Evolutionary conservation across 2,888 invertebrate species (phyloP), one percentile per base, ranked within the genome.

Genomic region (Philaethria dido): DNA sequence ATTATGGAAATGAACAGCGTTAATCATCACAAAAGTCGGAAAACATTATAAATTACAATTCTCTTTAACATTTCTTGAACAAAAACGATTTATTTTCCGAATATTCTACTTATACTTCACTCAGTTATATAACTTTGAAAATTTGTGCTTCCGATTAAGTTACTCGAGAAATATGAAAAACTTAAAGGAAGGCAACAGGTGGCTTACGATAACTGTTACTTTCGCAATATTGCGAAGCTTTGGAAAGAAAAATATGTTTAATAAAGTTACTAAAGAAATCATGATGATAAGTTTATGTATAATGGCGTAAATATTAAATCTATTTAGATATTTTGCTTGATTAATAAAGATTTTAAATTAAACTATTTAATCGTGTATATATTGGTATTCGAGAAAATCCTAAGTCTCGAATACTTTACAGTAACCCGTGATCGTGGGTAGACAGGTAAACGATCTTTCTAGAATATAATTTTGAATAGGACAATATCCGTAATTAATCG

Each of bases 181-280:
- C 55, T 66, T 57, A 33, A 45, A 47, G 57, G 33, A 47, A 42
- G 62, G 63, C 68, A 66, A 66, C 68, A 70, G 61, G 50, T 68
- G 64, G 55, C 48, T 33, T 36, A 0, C 39, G 50, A 18, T 47
- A 42, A 66, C 55, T 9, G 42, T 61, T 66, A 52, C 45, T 66
- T 52, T 66, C 22, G 50, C 36, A 18, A 14, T 20, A 6, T 42
- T 48, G 20, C 11, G 4, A 48, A 57, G 39, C 22, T 57, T 64
- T 13, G 16, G 3, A 48, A 39, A 36, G 22, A 25, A 45, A 55
- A 54, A 16, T 54, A 13, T n/a, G 18, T 11, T 36, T 54, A 39
- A 0, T 39, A 39, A 39, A 39, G 11, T 39, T 39, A 13, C 13
- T 13, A n/a, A n/a, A n/a, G n/a, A n/a, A n/a, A n/a, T n/a, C n/a